Evolutionary conservation across 2,888 invertebrate genomes (phyloP).

Genomic region (Synanthedon vespiformis): DNA sequence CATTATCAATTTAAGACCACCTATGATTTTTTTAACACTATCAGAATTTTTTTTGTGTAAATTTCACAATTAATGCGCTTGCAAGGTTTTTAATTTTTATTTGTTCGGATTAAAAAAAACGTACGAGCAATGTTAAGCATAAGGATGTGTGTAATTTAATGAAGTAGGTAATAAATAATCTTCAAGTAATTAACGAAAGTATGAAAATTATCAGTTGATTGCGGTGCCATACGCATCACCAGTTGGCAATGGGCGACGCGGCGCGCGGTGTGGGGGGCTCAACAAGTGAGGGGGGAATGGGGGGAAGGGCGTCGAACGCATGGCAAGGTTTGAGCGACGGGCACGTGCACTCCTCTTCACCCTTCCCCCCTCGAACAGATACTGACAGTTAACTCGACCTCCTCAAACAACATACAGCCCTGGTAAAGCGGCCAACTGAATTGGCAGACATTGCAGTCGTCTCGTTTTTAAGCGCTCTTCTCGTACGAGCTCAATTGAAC

Average conservation of each 20-base stretch:
- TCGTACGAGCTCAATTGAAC: no score
- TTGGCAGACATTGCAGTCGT: conserved; percentile 48
- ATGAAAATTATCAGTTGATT: no score
- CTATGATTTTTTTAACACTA: no score
- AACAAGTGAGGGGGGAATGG: conserved; percentile 57
- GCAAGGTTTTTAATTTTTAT: background rate
- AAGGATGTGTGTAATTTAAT: no score
- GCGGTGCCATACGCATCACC: background rate
- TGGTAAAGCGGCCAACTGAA: conserved; percentile 49
- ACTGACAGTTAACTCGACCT: conserved; percentile 34
- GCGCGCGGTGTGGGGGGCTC: conserved; percentile 22
- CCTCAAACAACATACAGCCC: conserved; percentile 34
- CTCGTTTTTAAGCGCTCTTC: no score
- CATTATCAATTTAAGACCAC: no score
- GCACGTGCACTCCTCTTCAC: conserved; percentile 27
- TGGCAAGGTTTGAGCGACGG: conserved; percentile 55
- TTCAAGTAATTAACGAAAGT: no score
- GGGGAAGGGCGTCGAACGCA: conserved; percentile 40
- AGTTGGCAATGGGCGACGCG: conserved; percentile 18
- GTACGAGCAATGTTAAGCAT: no score
- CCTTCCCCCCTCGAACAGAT: conserved; percentile 20
- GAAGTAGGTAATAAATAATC: no score
- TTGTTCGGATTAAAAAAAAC: no score
- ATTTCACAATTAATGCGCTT: no score
- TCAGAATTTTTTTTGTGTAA: no score